phyloP scores from a whole-genome alignment of 2,888 invertebrate species.

The Sesia apiformis region DNA sequence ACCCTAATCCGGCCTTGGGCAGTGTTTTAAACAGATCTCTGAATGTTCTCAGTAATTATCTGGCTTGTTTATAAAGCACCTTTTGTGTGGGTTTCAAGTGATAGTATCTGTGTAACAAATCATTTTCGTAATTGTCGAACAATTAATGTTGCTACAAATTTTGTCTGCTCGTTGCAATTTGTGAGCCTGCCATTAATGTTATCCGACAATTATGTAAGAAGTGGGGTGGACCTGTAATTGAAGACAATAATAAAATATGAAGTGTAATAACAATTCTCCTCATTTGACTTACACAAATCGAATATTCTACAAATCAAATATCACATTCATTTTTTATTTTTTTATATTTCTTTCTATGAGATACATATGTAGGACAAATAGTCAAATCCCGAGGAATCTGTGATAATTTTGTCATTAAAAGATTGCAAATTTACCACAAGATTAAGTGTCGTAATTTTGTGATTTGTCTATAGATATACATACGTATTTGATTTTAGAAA shows the following conservation, averaged over 20 bases:
- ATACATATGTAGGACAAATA: too few relatives aligned
- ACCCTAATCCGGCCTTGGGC: constrained; percentile 12
- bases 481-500: too few relatives aligned
- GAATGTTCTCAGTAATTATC: constrained; percentile 29
- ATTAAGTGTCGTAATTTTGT: too few relatives aligned
- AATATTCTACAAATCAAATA: too few relatives aligned
- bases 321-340: too few relatives aligned
- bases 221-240: not conserved
- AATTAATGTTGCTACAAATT: constrained; percentile 24
- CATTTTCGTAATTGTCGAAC: constrained; percentile 35
- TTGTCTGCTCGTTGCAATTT: not conserved
- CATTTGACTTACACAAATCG: not conserved
- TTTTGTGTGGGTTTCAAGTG: constrained; percentile 20
- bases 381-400: too few relatives aligned
- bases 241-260: not conserved
- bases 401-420: too few relatives aligned
- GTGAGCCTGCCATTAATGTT: not conserved
- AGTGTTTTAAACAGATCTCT: constrained; percentile 13
- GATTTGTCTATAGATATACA: too few relatives aligned
- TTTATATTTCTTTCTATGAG: too few relatives aligned
- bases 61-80: constrained; percentile 19
- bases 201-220: not conserved
- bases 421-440: too few relatives aligned
- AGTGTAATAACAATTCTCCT: not conserved
- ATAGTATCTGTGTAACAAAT: constrained; percentile 32